Evolutionary conservation across 2,888 invertebrate species (phyloP).

Genomic region (Daptonema setosum): DNA sequence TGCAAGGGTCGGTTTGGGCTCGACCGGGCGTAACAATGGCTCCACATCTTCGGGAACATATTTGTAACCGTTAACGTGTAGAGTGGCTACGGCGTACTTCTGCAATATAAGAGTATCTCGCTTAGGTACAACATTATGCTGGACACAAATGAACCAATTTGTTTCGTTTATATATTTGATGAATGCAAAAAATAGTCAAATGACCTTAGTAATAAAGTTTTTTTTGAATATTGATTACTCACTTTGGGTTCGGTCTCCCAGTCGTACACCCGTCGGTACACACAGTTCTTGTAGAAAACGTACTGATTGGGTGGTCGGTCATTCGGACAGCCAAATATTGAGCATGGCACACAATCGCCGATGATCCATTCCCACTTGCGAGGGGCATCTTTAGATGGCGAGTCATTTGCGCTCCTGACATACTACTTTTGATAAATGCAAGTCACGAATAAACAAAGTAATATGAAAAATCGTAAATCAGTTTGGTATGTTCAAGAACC

Average conservation of each 20-base stretch:
- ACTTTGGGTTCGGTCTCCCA: background rate
- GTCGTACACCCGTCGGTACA: background rate
- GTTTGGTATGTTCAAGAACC: too few relatives aligned
- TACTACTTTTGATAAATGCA: too few relatives aligned
- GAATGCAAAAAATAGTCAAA: too few relatives aligned
- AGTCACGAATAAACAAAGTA: too few relatives aligned
- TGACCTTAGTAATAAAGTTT: too few relatives aligned
- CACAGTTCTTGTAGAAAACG: conserved; percentile 2
- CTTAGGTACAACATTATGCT: background rate
- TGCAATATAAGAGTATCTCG: background rate
- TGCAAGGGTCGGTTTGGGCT: background rate
- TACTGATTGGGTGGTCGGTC: background rate
- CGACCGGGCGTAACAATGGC: background rate
- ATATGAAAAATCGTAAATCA: too few relatives aligned
- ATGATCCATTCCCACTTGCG: too few relatives aligned
- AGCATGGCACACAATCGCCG: too few relatives aligned
- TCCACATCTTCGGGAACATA: background rate
- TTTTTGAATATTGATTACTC: too few relatives aligned
- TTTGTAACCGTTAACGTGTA: background rate
- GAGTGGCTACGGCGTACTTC: background rate
- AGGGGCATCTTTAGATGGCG: too few relatives aligned
- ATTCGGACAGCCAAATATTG: background rate
- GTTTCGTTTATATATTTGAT: too few relatives aligned
- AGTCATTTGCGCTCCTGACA: background rate
- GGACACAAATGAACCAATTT: too few relatives aligned